A percentile compares a stretch with the other conserved stretches of the same genome.
Evolutionary conservation across 2,888 invertebrate genomes (phyloP).

Genomic region (Hedya salicella): DNA sequence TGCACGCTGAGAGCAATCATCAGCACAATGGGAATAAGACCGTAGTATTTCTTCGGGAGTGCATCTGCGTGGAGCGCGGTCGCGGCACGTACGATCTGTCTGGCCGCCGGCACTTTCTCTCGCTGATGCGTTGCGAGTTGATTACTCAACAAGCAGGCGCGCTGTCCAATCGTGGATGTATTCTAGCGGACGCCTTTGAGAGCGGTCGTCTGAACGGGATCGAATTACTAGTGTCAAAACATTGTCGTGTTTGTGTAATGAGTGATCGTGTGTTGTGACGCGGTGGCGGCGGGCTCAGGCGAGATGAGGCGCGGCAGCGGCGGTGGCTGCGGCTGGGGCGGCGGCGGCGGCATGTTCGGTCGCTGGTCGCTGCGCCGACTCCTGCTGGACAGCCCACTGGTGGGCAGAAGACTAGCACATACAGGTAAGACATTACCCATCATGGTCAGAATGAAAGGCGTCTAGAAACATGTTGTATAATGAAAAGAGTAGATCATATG

Average conservation of each 20-base stretch:
- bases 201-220: constrained; percentile 51
- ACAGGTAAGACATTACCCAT: constrained; percentile 70
- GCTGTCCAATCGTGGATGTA: constrained; percentile 65
- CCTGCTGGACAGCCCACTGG: constrained; percentile 88
- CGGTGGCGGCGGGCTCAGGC: constrained; percentile 45
- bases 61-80: constrained; percentile 63
- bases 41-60: constrained; percentile 60
- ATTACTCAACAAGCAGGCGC: constrained; percentile 71
- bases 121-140: constrained; percentile 70
- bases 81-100: constrained; percentile 61
- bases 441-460: too few species aligned
- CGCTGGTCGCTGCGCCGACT: constrained; percentile 89
- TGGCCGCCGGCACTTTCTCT: constrained; percentile 77
- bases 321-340: constrained; percentile 69
- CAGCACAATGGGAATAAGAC: constrained; percentile 59
- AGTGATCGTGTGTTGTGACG: constrained; percentile 48
- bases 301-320: constrained; percentile 74
- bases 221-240: constrained; percentile 33
- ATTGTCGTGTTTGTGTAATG: constrained; percentile 34
- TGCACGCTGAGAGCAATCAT: constrained; percentile 32
- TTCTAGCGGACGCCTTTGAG: constrained; percentile 67
- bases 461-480: too few species aligned
- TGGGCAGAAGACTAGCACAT: constrained; percentile 86
- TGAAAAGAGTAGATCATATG: too few species aligned
- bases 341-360: constrained; percentile 74